Base-by-base conservation (phyloP, 2,888 invertebrate genomes). In the Leptothorax acervorum region DNA sequence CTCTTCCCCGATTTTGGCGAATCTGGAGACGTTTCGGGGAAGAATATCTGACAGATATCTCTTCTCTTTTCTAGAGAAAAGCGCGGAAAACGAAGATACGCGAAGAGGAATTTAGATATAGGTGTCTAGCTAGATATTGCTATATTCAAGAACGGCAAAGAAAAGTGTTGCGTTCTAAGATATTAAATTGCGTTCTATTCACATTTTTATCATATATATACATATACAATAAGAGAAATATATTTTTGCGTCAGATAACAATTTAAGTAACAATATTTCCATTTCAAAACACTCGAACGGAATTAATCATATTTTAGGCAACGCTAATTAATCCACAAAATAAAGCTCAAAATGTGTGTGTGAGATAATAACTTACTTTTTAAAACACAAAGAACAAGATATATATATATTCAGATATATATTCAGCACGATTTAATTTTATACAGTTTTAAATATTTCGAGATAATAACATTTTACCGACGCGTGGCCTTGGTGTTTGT, bases 41-140 rank as follows among this genome's bases (percentile, higher is more conserved):
- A n/a, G 11, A 2, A n/a, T 74, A 48, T 48, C 39, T 42, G 66
- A 23, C 15, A 55, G 55, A 23, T 65, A 87, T 48, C 15, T 75
- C 42, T 53, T 82, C 57, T 66, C 42, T 53, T 82, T 53, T 66
- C 62, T 53, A 62, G 65, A 55, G 65, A 63, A 71, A 85, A 73
- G 63, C 83, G 68, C 73, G 63, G 48, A 74, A 73, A 73, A 66
- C 65, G 9, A 82, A 75, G 60, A 63, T 60, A 35, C 45, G 8
- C 31, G 60, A 70, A 78, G 39, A 6, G 9, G 4, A 68, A 42
- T 31, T 31, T 31, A 42, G 18, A 45, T 57, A 45, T 55, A 65
- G n/a, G n/a, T n/a, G n/a, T 0, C 15, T 35, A 11, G n/a, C n/a
- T 45, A 8, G 2, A 57, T 76, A 65, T 76, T 18, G 12, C 55